phyloP scores from a whole-genome alignment of 2,797 vertebrate species.

The Pristis pectinata region DNA sequence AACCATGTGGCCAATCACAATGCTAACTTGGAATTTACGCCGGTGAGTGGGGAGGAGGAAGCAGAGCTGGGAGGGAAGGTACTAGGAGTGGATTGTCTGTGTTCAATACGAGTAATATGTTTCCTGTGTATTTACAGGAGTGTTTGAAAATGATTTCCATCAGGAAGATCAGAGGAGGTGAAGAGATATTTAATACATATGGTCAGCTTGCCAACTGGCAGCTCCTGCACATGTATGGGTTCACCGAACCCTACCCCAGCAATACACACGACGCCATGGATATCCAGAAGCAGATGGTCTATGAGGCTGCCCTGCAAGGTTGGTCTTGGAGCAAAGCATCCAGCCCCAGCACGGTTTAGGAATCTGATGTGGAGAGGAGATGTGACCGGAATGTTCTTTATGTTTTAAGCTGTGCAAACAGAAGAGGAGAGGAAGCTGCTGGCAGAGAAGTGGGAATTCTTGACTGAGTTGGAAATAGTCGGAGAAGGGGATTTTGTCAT shows the following conservation, averaged over 20 bases:
- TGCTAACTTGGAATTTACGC: conserved; percentile 78
- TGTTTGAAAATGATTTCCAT: conserved; percentile 78
- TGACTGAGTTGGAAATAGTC: conserved; percentile 67
- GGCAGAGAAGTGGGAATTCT: conserved; percentile 65
- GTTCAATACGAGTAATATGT: neutral
- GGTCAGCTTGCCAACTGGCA: conserved; percentile 95
- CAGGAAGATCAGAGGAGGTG: conserved; percentile 59
- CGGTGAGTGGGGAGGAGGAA: conserved; percentile 56
- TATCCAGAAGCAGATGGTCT: conserved; percentile 69
- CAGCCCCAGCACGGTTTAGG: neutral
- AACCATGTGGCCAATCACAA: conserved; percentile 87
- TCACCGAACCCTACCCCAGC: conserved; percentile 69
- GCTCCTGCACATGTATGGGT: conserved; percentile 94
- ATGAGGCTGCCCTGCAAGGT: conserved; percentile 66
- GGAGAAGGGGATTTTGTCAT: conserved; percentile 76
- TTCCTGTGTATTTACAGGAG: conserved; percentile 57
- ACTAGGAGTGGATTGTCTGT: neutral
- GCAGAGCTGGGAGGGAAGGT: neutral
- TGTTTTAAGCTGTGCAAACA: conserved; percentile 52
- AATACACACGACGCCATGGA: conserved; percentile 80
- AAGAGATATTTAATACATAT: conserved; percentile 91
- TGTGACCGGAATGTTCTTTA: neutral
- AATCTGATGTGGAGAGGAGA: neutral
- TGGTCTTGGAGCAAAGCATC: conserved; percentile 40
- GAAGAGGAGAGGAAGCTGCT: conserved; percentile 57